Conservation (phyloP, 2,113 vertebrate species). For the Rhagologus leucostigma region DNA sequence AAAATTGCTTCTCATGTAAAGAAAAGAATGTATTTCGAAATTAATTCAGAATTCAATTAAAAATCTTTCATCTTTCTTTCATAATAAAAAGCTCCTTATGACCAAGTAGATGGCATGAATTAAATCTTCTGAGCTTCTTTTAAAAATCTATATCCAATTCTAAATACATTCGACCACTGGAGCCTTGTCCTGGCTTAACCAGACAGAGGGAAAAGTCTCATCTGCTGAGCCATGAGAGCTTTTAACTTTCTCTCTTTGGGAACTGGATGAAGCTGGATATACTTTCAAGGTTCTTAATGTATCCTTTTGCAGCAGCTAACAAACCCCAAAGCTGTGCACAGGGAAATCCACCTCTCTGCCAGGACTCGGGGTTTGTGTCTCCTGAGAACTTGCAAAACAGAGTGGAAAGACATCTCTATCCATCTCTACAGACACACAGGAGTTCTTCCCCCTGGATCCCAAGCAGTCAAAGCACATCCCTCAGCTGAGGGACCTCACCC, state of each 20-base stretch:
- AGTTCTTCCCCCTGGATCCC: not conserved
- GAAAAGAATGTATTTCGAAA: not conserved
- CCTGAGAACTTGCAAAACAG: not conserved
- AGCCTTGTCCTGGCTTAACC: not conserved
- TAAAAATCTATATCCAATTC: constrained; percentile 49
- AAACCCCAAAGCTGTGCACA: not conserved
- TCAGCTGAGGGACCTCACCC: not conserved
- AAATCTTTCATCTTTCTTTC: not conserved
- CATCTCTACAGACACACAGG: not conserved
- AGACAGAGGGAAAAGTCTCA: not conserved
- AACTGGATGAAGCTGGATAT: not conserved
- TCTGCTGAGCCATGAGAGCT: not conserved
- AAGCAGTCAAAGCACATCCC: not conserved
- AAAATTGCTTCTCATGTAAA: not conserved
- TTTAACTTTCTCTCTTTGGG: not conserved
- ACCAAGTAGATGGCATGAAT: not conserved
- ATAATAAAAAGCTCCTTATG: not conserved
- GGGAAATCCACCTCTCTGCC: not conserved
- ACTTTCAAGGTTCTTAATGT: not conserved
- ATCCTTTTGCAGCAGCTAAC: not conserved
- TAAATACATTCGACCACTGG: not conserved
- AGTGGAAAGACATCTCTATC: not conserved
- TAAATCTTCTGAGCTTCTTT: not conserved
- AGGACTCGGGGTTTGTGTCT: not conserved
- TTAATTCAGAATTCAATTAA: constrained; percentile 22